Conservation (phyloP, 2,113 vertebrate species). For the Cygnus buccinator region DNA sequence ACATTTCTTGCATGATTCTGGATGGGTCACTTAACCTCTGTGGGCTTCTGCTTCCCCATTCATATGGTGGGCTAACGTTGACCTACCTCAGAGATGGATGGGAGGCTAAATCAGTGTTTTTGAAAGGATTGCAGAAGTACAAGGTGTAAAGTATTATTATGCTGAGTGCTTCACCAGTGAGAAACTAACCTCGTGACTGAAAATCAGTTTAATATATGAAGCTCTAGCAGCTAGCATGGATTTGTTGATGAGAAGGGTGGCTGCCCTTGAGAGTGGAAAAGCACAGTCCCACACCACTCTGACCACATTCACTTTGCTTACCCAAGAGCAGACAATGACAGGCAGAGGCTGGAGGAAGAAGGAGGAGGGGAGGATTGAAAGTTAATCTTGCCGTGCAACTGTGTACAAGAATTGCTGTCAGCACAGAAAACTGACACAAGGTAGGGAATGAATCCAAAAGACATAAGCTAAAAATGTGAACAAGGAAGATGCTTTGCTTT, state of each 20-base stretch:
- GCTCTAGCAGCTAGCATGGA: constrained; percentile 56
- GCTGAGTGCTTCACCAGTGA: constrained; percentile 69
- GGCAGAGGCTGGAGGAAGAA: constrained; percentile 60
- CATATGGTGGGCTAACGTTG: neutral
- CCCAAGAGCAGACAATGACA: constrained; percentile 80
- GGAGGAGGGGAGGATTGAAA: constrained; percentile 73
- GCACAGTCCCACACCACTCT: constrained; percentile 49
- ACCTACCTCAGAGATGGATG: constrained; percentile 30
- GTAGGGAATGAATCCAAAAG: constrained; percentile 69
- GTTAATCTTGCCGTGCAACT: constrained; percentile 70
- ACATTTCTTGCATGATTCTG: neutral
- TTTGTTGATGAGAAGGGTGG: constrained; percentile 75
- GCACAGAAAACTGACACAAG: constrained; percentile 66
- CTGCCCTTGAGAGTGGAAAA: constrained; percentile 73
- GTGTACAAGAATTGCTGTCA: constrained; percentile 74
- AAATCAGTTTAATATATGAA: constrained; percentile 72
- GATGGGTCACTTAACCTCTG: constrained; percentile 43
- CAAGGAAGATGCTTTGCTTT: constrained; percentile 20
- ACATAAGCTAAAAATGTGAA: constrained; percentile 68
- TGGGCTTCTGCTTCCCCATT: constrained; percentile 24
- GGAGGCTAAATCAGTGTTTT: constrained; percentile 34
- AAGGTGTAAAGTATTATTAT: constrained; percentile 64
- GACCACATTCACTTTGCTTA: constrained; percentile 75
- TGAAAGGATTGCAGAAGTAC: constrained; percentile 45
- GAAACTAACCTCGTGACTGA: constrained; percentile 66